Conservation (phyloP, 2,797 vertebrate genomes). For the Otolemur crassicaudatus region DNA sequence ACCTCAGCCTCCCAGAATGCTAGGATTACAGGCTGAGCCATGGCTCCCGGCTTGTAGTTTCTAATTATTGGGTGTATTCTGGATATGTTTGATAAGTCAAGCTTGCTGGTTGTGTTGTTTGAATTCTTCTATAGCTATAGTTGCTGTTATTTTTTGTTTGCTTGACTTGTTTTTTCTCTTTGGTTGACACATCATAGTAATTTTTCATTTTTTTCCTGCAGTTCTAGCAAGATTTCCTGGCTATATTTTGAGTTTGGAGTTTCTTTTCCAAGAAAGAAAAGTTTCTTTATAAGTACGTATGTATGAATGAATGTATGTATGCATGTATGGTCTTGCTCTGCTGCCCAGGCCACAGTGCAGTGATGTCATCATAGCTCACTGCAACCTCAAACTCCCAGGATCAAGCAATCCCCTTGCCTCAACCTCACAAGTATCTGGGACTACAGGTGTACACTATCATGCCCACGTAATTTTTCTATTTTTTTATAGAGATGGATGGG, state of each 20-base stretch:
- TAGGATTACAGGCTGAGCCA: too few relatives aligned
- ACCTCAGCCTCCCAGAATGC: too few relatives aligned
- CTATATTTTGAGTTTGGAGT: conserved; percentile 7
- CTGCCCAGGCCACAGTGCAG: too few relatives aligned
- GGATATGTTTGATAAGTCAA: neutral
- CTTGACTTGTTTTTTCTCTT: neutral
- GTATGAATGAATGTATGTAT: too few relatives aligned
- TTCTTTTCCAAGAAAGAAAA: neutral
- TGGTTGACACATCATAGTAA: neutral
- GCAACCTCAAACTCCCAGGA: too few relatives aligned
- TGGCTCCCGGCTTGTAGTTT: neutral
- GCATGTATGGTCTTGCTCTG: too few relatives aligned
- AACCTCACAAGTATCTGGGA: too few relatives aligned
- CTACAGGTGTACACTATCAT: too few relatives aligned
- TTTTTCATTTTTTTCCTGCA: neutral
- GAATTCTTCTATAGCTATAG: neutral
- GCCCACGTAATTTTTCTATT: neutral
- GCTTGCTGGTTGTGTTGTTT: neutral
- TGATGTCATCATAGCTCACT: too few relatives aligned
- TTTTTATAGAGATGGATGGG: neutral
- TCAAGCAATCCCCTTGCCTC: too few relatives aligned
- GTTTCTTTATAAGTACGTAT: neutral
- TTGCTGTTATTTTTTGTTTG: neutral
- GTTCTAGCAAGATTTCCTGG: neutral
- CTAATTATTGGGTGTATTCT: neutral